Base-by-base conservation (phyloP, 2,888 invertebrate genomes). In the Macaria liturata region DNA sequence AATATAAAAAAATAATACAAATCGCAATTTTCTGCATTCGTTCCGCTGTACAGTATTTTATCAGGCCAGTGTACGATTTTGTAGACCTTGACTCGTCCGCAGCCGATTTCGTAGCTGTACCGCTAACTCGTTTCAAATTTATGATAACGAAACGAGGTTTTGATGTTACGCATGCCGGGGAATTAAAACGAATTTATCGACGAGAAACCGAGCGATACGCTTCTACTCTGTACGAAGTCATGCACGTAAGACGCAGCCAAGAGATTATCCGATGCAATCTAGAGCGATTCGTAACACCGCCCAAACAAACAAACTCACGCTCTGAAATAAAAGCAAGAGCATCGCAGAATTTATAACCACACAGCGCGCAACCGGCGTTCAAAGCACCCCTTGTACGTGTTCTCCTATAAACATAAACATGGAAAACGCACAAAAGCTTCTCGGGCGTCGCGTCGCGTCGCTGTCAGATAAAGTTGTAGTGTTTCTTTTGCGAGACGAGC, bases 341-440 rank as follows among this genome's bases (percentile, higher is more conserved):
- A 75, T 77, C 77, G 81, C 80, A 77, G 81, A 86, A 86, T 84
- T 84, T 79, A 80, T 81, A 81, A 80, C 76, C 71, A 74, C 73
- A 74, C 74, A 75, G 75, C 72, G 78, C 81, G 83, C 85, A 81
- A 83, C 82, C 76, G 81, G 72, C 84, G 81, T 80, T 88, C 86
- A 88, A 88, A 89, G 87, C 86, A 83, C 83, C 88, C 86, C 87
- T 83, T 83, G 86, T 87, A 88, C 91, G 88, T 87, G 89, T 83
- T 84, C 83, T 83, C 78, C 88, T 91, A 89, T 89, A 90, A 88
- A 87, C 90, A 91, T 91, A 88, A 87, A 89, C 89, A 90, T 88
- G 87, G 88, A 87, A 88, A 91, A 91, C 88, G 90, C 88, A 91
- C 90, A 89, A 91, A 90, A 89, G 90, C 90, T 89, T 89, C 89